Evolutionary conservation across 2,113 vertebrate species (phyloP).

Genomic region (Channa maculata): DNA sequence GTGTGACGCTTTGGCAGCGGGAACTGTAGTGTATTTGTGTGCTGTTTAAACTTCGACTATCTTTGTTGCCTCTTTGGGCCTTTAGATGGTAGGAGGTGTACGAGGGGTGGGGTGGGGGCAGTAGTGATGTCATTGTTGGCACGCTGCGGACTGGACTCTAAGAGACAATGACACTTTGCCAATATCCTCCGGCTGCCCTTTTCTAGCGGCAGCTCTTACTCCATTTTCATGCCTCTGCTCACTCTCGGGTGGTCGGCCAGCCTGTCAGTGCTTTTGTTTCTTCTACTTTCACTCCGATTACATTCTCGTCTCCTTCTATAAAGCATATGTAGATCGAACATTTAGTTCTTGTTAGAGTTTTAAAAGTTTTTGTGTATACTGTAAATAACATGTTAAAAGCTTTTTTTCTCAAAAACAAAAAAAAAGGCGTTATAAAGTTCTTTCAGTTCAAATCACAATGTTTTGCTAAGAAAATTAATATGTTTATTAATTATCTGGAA

Average conservation of each 20-base stretch:
- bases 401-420: too few relatives aligned
- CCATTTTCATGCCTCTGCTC: conserved; percentile 42
- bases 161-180: conserved; percentile 68
- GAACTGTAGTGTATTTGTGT: conserved; percentile 1
- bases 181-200: conserved; percentile 53
- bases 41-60: conserved; percentile 29
- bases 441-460: too few relatives aligned
- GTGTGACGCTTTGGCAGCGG: conserved; percentile 53
- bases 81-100: conserved; percentile 7
- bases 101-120: not conserved
- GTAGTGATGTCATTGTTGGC: conserved; percentile 76
- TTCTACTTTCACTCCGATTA: not conserved
- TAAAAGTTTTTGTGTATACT: too few relatives aligned
- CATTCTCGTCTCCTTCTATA: not conserved
- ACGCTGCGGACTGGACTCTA: conserved; percentile 49
- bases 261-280: conserved; percentile 7
- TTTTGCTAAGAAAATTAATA: too few relatives aligned
- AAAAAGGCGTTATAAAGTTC: too few relatives aligned
- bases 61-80: conserved; percentile 36
- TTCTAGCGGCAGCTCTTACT: conserved; percentile 37
- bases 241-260: conserved; percentile 38
- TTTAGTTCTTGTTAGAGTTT: too few relatives aligned
- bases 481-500: too few relatives aligned
- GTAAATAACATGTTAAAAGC: too few relatives aligned
- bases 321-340: not conserved